A percentile compares a stretch with the other conserved stretches of the same genome.
Evolutionary conservation across 2,113 vertebrate genomes (phyloP).

Genomic region (Micronycteris hirsuta): DNA sequence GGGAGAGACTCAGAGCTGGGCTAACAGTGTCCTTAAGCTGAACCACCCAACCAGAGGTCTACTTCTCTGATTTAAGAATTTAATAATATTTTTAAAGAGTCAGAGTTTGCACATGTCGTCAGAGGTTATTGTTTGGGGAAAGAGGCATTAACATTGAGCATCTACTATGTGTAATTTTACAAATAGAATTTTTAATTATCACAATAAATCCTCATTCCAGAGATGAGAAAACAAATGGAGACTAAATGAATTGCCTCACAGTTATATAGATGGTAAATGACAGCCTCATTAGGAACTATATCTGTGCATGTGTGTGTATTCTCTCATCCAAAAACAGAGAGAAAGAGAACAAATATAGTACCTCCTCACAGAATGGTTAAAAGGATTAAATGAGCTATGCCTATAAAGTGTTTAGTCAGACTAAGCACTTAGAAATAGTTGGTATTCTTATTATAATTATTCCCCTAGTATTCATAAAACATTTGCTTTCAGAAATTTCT

Average conservation of each 20-base stretch:
- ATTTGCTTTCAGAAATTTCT: conserved; percentile 33
- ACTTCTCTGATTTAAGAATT: not conserved
- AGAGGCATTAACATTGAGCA: not conserved
- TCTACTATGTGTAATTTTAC: not conserved
- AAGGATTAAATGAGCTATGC: not conserved
- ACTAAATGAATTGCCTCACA: not conserved
- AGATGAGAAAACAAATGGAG: not conserved
- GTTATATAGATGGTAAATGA: not conserved
- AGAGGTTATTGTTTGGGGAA: not conserved
- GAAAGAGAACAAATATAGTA: not conserved
- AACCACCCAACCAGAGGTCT: not conserved
- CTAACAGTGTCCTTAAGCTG: not conserved
- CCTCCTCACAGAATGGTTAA: not conserved
- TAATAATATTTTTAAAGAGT: not conserved
- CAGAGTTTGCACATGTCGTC: not conserved
- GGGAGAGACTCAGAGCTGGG: not conserved
- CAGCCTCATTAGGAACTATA: accelerated
- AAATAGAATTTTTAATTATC: not conserved
- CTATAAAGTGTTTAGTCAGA: conserved; percentile 18
- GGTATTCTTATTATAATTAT: conserved; percentile 44
- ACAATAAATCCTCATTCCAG: not conserved
- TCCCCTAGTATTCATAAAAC: conserved; percentile 3
- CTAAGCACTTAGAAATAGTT: conserved; percentile 35
- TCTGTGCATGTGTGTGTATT: too few relatives aligned
- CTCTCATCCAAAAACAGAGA: not conserved